Conservation (phyloP, 2,888 invertebrate species). For the Brachyopa scutellaris region DNA sequence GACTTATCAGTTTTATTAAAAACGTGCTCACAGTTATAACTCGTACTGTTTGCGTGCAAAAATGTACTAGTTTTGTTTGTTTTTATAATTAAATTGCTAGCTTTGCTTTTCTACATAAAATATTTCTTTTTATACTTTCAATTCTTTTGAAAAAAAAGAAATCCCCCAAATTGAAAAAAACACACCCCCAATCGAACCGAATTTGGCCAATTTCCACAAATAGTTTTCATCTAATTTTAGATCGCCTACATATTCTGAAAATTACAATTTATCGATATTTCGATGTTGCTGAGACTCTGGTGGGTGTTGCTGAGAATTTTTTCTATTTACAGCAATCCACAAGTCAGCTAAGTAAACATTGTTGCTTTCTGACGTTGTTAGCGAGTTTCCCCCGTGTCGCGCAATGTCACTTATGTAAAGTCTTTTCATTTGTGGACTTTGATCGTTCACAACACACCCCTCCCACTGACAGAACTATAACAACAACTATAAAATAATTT, state of each 20-base stretch:
- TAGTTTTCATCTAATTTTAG: slow-evolving; percentile 17
- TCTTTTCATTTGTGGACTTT: slow-evolving; percentile 8
- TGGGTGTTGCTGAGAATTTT: neutral
- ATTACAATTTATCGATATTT: neutral
- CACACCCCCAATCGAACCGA: slow-evolving; percentile 11
- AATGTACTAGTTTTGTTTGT: no score
- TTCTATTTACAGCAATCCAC: neutral
- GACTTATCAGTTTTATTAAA: no score
- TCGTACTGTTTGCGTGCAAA: no score
- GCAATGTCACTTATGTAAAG: neutral
- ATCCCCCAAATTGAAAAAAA: neutral
- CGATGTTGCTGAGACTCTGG: neutral
- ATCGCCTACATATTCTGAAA: neutral
- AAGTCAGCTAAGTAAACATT: slow-evolving; percentile 11
- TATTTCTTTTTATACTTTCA: no score
- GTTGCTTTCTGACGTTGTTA: neutral
- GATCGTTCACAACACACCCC: slow-evolving; percentile 8
- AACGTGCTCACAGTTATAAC: no score
- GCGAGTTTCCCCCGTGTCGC: neutral
- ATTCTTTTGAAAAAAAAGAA: slow-evolving; percentile 22
- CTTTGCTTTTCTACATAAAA: no score
- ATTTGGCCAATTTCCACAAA: slow-evolving; percentile 13
- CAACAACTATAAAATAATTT: neutral
- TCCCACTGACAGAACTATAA: neutral
- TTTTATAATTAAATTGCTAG: no score